A percentile compares a stretch with the other conserved stretches of the same genome.
Conservation (phyloP, 2,888 invertebrate genomes). For the Ennomos fuscantarius region DNA sequence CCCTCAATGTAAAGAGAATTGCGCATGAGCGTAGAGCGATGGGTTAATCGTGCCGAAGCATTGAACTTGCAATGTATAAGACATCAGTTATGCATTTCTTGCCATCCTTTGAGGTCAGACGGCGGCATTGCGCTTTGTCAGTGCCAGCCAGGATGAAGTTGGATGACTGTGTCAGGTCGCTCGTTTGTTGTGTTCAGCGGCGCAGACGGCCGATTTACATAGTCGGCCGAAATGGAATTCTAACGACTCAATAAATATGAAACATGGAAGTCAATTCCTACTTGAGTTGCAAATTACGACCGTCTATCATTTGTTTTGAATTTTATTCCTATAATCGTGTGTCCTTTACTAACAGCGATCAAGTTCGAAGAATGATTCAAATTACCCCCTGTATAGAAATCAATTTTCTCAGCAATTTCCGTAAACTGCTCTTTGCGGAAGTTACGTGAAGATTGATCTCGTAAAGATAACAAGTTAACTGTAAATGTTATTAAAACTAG, state of each 20-base stretch:
- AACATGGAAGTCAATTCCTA: constrained; percentile 14
- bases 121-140: constrained; percentile 72
- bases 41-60: constrained; percentile 37
- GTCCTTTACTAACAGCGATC: constrained; percentile 6
- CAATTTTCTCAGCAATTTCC: constrained; percentile 32
- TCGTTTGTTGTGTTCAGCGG: constrained; percentile 42
- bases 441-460: constrained; percentile 24
- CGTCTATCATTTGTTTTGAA: constrained; percentile 11
- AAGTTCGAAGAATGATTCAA: constrained; percentile 8
- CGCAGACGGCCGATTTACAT: constrained; percentile 45
- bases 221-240: constrained; percentile 17
- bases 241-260: constrained; percentile 20
- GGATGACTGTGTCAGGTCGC: constrained; percentile 61
- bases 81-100: constrained; percentile 60
- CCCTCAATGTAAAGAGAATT: constrained; percentile 26
- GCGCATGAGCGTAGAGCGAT: constrained; percentile 34
- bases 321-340: constrained; percentile 4
- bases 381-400: constrained; percentile 23
- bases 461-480: constrained; percentile 23
- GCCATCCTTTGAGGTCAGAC: constrained; percentile 59
- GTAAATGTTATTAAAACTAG: constrained; percentile 16
- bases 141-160: constrained; percentile 66
- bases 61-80: constrained; percentile 55
- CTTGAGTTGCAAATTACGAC: constrained; percentile 7
- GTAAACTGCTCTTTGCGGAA: constrained; percentile 22